phyloP scores from a whole-genome alignment of 2,797 vertebrate species.

The Phoebastria nigripes region DNA sequence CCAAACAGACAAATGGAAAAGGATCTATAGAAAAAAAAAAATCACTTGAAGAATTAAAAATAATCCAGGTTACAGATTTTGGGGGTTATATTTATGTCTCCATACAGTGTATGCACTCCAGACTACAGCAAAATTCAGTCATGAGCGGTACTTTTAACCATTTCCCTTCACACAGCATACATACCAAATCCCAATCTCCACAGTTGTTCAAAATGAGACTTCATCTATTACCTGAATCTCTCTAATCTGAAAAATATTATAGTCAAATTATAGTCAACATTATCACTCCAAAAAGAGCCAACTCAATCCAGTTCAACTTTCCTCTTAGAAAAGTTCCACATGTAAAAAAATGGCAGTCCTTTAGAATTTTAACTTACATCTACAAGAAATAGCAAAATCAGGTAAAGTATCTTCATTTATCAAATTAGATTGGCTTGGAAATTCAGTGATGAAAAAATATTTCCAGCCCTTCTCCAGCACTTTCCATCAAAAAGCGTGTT shows the following conservation, averaged over 20 bases:
- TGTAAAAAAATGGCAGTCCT: background rate
- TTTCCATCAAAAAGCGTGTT: background rate
- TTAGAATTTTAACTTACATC: slow-evolving; percentile 17
- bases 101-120: background rate
- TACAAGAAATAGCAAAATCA: slow-evolving; percentile 25
- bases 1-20: background rate
- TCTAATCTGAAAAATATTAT: slow-evolving; percentile 2
- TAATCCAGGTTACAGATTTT: background rate
- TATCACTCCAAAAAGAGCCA: slow-evolving; percentile 19
- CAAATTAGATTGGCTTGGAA: background rate
- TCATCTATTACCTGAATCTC: slow-evolving; percentile 28
- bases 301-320: slow-evolving; percentile 21
- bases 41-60: background rate
- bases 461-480: background rate
- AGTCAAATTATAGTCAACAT: slow-evolving; percentile 11
- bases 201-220: slow-evolving; percentile 29
- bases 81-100: background rate
- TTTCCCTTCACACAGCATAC: background rate
- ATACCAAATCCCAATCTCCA: slow-evolving; percentile 27
- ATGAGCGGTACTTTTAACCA: background rate
- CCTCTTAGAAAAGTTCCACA: slow-evolving; percentile 29
- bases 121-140: background rate
- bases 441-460: background rate
- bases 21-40: background rate
- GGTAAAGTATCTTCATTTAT: slow-evolving; percentile 14